These are phyloP conservation scores for Conus ventricosus DNA, from an alignment of 1,140 invertebrate species.

Conservation along the genomic window DNA sequence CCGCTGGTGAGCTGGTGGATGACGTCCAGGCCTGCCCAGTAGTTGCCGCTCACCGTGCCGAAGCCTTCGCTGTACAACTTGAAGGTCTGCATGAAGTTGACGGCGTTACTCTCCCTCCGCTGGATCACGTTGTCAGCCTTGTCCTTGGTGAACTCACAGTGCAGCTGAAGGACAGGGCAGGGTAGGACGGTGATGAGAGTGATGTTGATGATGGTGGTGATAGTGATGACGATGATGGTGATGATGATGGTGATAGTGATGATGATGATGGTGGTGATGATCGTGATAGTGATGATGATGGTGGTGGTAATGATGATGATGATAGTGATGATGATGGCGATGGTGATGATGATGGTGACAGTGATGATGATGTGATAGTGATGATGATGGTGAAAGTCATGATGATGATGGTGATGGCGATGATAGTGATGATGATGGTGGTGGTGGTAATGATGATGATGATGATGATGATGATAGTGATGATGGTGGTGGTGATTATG, in stretches of 20 bases:
- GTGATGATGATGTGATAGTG: no score
- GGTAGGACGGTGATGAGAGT: no score
- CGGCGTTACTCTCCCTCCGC: slow-evolving; percentile 38
- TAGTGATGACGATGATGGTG: not conserved
- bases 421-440: slow-evolving; percentile 10
- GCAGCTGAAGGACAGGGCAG: slow-evolving; percentile 34
- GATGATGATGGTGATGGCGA: not conserved
- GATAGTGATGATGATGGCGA: not conserved
- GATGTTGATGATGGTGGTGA: not conserved
- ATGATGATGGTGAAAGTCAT: not conserved
- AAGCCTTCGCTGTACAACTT: slow-evolving; percentile 58
- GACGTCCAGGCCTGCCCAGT: slow-evolving; percentile 61
- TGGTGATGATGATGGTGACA: not conserved
- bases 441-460: not conserved
- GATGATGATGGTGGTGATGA: not conserved
- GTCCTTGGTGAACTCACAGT: slow-evolving; percentile 47
- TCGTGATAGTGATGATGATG: not conserved
- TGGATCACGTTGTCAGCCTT: slow-evolving; percentile 58
- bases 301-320: not conserved
- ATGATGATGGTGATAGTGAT: not conserved
- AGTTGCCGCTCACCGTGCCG: slow-evolving; percentile 54
- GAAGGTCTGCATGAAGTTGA: slow-evolving; percentile 52
- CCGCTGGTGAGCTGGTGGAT: slow-evolving; percentile 57
- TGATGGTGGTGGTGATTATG: not conserved
- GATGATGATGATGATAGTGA: no score